Evolutionary conservation across 92 coral and sea anemone genomes (phyloP).

Genomic region (Isaurus tuberculatus): DNA sequence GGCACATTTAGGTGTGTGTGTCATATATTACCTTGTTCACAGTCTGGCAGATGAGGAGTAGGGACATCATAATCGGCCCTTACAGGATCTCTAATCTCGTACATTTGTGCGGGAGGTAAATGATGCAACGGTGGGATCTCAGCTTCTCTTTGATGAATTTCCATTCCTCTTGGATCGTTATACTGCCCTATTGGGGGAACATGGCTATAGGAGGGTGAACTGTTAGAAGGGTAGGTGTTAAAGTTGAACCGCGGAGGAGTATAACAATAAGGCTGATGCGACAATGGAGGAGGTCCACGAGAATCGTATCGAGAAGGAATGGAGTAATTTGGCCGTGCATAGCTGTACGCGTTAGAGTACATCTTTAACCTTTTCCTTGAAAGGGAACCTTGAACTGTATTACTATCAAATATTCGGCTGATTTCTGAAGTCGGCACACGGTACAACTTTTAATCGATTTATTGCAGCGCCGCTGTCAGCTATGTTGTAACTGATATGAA

Average conservation of each 20-base stretch:
- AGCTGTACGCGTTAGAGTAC: slow-evolving; percentile 78
- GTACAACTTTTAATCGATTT: slow-evolving; percentile 62
- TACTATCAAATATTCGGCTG: slow-evolving; percentile 44
- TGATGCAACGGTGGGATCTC: slow-evolving; percentile 81
- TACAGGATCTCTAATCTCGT: slow-evolving; percentile 58
- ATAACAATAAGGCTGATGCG: slow-evolving; percentile 86
- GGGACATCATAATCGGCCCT: slow-evolving; percentile 59
- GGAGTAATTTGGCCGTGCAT: slow-evolving; percentile 72
- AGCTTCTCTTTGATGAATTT: slow-evolving; percentile 72
- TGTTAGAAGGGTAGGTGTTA: slow-evolving; percentile 73
- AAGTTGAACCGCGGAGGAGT: slow-evolving; percentile 75
- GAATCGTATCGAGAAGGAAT: slow-evolving; percentile 70
- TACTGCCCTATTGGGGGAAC: slow-evolving; percentile 61
- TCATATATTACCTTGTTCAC: slow-evolving; percentile 84
- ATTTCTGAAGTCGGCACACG: slow-evolving; percentile 46
- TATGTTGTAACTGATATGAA: slow-evolving; percentile 78
- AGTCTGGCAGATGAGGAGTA: slow-evolving; percentile 61
- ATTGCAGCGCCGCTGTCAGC: slow-evolving; percentile 73
- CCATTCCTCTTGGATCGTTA: slow-evolving; percentile 76
- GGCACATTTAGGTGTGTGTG: slow-evolving; percentile 28
- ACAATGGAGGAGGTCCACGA: slow-evolving; percentile 81
- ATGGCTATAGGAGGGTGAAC: slow-evolving; percentile 66
- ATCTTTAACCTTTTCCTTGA: slow-evolving; percentile 25
- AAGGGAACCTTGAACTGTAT: background rate
- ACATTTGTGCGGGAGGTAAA: slow-evolving; percentile 72